Evolutionary conservation across 2,113 vertebrate species (phyloP).

Genomic region (Corythornis madagascariensis): DNA sequence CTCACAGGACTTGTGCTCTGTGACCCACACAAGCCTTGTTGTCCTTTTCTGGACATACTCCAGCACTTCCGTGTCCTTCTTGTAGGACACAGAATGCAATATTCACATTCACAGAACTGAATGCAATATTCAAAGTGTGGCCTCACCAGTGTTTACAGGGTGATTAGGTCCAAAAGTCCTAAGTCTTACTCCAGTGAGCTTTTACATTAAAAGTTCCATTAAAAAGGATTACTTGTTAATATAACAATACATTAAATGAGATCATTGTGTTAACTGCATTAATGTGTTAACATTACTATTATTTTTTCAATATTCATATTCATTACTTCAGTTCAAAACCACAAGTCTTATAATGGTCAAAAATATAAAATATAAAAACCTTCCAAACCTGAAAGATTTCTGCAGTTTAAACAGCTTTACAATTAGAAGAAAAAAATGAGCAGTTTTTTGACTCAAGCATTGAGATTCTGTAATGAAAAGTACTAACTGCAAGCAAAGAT

Average conservation of each 20-base stretch:
- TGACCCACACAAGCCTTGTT: no score
- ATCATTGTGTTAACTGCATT: background rate
- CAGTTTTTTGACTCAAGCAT: background rate
- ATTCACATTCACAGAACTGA: no score
- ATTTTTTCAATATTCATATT: background rate
- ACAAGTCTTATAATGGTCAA: background rate
- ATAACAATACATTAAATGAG: background rate
- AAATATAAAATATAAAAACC: background rate
- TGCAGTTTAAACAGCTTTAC: background rate
- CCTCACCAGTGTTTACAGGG: background rate
- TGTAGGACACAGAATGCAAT: no score
- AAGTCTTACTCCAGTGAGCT: conserved; percentile 19
- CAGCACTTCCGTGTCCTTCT: no score
- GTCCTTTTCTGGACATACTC: no score
- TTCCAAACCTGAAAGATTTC: background rate
- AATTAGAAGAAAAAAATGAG: background rate
- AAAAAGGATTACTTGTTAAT: conserved; percentile 32
- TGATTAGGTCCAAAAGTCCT: conserved; percentile 31
- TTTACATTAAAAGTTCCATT: background rate
- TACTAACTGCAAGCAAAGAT: background rate
- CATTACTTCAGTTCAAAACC: background rate
- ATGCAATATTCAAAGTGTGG: no score
- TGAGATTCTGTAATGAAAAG: background rate
- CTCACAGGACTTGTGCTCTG: no score
- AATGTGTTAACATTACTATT: background rate